Evolutionary conservation across 2,888 invertebrate species (phyloP).

Genomic region (Sialis fuliginosa): DNA sequence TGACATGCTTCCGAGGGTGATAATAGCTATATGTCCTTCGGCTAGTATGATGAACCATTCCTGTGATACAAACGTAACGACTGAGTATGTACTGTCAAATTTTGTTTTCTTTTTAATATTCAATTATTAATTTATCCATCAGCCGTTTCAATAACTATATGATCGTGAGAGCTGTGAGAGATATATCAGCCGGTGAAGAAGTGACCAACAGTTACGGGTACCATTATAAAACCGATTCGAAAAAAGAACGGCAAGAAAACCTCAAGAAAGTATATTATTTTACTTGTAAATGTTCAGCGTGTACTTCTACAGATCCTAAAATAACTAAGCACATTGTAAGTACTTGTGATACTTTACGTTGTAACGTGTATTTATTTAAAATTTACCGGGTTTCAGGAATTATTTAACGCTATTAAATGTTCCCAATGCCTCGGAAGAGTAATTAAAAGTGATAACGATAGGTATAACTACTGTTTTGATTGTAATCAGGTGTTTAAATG

Average conservation of each 20-base stretch:
- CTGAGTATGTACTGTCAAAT: constrained; percentile 31
- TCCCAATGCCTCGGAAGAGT: constrained; percentile 22
- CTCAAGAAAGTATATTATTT: constrained; percentile 62
- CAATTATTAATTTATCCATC: constrained; percentile 13
- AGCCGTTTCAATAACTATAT: constrained; percentile 55
- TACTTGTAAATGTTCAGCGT: constrained; percentile 55
- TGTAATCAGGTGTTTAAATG: background rate
- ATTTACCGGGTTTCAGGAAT: constrained; percentile 18
- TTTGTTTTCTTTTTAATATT: background rate
- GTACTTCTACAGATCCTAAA: constrained; percentile 25
- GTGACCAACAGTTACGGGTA: constrained; percentile 76
- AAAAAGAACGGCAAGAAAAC: constrained; percentile 37
- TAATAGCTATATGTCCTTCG: constrained; percentile 68
- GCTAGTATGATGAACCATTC: constrained; percentile 88
- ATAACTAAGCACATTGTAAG: constrained; percentile 17
- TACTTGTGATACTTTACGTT: background rate
- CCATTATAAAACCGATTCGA: constrained; percentile 45
- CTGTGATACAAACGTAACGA: constrained; percentile 67
- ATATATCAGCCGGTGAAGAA: constrained; percentile 47
- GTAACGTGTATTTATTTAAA: background rate
- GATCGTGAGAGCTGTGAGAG: constrained; percentile 47
- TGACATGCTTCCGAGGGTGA: constrained; percentile 5
- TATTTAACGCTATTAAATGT: constrained; percentile 24
- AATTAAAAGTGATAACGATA: constrained; percentile 10
- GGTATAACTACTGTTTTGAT: constrained; percentile 9